phyloP scores from a whole-genome alignment of 2,113 vertebrate genomes.

The Panurus biarmicus region DNA sequence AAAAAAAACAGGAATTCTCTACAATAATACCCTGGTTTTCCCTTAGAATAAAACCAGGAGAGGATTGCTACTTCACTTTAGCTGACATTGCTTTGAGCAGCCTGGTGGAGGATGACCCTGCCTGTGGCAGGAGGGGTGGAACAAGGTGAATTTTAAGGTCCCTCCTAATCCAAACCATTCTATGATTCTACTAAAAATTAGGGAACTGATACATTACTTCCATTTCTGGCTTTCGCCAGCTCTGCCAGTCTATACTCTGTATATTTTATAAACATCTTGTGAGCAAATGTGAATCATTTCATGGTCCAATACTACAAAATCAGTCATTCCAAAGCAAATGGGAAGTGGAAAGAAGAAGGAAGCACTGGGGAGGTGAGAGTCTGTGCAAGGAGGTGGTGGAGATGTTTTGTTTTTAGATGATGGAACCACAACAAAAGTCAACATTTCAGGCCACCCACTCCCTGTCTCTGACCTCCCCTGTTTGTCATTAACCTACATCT shows the following conservation, averaged over 20 bases:
- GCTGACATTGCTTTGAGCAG: not conserved
- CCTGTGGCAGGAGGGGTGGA: not conserved
- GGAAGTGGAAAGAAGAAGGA: not conserved
- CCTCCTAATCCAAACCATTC: not conserved
- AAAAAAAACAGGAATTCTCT: not conserved
- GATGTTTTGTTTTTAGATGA: not conserved
- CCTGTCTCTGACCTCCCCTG: not conserved
- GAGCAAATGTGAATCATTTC: not conserved
- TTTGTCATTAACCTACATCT: not conserved
- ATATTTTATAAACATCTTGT: not conserved
- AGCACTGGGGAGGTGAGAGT: not conserved
- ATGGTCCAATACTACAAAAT: not conserved
- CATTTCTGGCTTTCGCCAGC: not conserved
- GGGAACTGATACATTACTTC: not conserved
- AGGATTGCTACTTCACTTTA: not conserved
- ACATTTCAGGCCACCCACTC: not conserved
- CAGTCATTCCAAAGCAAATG: not conserved
- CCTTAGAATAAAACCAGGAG: not conserved
- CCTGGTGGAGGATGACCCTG: not conserved
- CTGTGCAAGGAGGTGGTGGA: not conserved
- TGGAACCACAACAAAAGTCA: not conserved
- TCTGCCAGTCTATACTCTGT: not conserved
- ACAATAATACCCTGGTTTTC: not conserved
- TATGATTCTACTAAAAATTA: not conserved
- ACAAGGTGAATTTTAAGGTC: not conserved